Evolutionary conservation across 2,888 invertebrate species (phyloP), one percentile per base, ranked within the genome.

Genomic region (Mythimna ferrago): DNA sequence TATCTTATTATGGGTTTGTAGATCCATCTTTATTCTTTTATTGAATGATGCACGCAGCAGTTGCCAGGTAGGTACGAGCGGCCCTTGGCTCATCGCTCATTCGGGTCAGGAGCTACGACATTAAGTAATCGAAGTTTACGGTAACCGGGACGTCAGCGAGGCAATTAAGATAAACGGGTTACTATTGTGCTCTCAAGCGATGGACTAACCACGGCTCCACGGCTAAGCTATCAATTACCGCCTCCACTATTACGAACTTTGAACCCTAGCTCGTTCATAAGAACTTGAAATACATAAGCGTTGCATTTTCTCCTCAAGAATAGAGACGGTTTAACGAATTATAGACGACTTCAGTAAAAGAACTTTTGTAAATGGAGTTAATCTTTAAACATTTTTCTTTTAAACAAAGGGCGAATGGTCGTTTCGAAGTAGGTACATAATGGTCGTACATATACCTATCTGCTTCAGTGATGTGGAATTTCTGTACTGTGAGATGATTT

Each of bases 61-160:
- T 10, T 38, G 44, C 14, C 64, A 57, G 35, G 19, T 44, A 35
- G 19, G 21, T 61, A 54, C 41, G 41, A 58, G 60, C 32, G 14
- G n/a, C 26, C 62, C 64, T 63, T 62, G 51, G 26, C 57, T 71
- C 68, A 69, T 80, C 80, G 60, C 57, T 82, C 77, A 84, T 80
- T 68, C 63, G 53, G 71, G 68, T 80, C 72, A 62, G 63, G 48
- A 58, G 70, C 67, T 48, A 65, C 53, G 63, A 71, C 79, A 81
- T 74, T 79, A 82, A 77, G 71, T 83, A 82, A 82, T 84, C 77
- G 73, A 78, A 80, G 67, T 85, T 85, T 80, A 84, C 77, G 76
- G 71, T 71, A 62, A 74, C 58, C 60, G 74, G 76, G 61, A 70
- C 58, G 70, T 74, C 71, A 74, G 76, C 65, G 61, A 77, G 61